Percentiles rank a stretch among this genome's conserved stretches.
phyloP scores from a whole-genome alignment of 2,797 vertebrate species.

The Echiichthys vipera region DNA sequence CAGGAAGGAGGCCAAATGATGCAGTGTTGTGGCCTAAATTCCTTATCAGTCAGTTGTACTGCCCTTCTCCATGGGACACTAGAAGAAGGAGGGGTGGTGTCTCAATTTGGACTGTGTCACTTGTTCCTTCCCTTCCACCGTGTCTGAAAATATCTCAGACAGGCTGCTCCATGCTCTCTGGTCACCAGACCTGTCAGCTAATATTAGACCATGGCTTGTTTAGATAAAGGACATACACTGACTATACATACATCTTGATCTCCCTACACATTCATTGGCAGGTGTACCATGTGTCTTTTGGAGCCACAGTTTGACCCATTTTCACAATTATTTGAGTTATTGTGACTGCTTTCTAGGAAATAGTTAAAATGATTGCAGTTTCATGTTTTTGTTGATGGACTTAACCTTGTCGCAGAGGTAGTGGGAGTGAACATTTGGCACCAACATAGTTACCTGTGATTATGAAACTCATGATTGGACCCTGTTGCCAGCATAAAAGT shows the following conservation, averaged over 20 bases:
- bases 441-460: constrained; percentile 43
- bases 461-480: constrained; percentile 51
- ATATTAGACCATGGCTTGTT: constrained; percentile 69
- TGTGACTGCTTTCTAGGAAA: background rate
- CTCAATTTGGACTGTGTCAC: constrained; percentile 57
- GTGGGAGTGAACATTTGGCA: constrained; percentile 13
- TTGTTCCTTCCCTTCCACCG: constrained; percentile 56
- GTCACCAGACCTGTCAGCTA: constrained; percentile 76
- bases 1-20: constrained; percentile 18
- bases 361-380: background rate
- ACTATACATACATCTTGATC: constrained; percentile 23
- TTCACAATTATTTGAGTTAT: background rate
- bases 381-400: constrained; percentile 5
- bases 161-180: constrained; percentile 34
- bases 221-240: constrained; percentile 55
- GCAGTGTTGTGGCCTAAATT: constrained; percentile 57
- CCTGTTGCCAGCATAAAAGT: constrained; percentile 26
- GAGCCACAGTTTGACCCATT: background rate
- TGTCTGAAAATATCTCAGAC: constrained; percentile 77
- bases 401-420: background rate
- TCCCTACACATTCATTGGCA: constrained; percentile 11
- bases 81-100: constrained; percentile 63
- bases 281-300: background rate
- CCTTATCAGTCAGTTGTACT: constrained; percentile 50
- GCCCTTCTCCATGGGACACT: constrained; percentile 31